Evolutionary conservation across 2,113 vertebrate species (phyloP).

Genomic region (Leptodactylus fuscus): DNA sequence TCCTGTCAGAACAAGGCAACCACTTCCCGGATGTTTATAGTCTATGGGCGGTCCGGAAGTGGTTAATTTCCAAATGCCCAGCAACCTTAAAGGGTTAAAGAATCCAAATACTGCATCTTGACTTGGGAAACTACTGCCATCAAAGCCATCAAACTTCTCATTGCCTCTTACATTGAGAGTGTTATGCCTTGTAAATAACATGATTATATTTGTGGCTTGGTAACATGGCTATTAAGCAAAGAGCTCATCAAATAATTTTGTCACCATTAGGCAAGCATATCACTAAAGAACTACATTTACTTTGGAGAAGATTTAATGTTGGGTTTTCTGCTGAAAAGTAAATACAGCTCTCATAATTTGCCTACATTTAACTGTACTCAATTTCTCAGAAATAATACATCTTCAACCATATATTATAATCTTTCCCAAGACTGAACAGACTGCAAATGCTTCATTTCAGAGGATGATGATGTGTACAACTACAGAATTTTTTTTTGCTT

Average conservation of each 20-base stretch:
- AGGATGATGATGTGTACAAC: background rate
- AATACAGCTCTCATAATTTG: slow-evolving; percentile 40
- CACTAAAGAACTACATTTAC: slow-evolving; percentile 43
- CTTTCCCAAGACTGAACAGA: slow-evolving; percentile 6
- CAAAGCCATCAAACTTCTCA: no score
- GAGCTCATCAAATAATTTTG: slow-evolving; percentile 40
- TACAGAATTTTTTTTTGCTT: background rate
- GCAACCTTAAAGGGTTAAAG: no score
- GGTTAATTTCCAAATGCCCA: no score
- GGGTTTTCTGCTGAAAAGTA: slow-evolving; percentile 18
- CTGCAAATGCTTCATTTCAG: slow-evolving; percentile 15
- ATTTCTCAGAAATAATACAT: slow-evolving; percentile 27
- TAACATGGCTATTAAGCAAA: slow-evolving; percentile 7
- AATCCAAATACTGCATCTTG: no score
- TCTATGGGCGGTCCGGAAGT: no score
- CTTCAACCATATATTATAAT: background rate
- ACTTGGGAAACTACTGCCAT: no score
- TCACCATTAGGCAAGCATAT: slow-evolving; percentile 46
- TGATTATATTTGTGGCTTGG: slow-evolving; percentile 27
- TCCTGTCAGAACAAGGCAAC: no score
- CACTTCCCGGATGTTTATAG: no score
- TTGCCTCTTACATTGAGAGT: background rate
- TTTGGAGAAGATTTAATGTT: slow-evolving; percentile 16
- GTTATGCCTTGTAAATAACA: slow-evolving; percentile 18
- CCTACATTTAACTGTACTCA: slow-evolving; percentile 42